These are phyloP conservation scores for Hippocampus guttulatus DNA, from an alignment of 2,113 vertebrate species.

Conservation along the genomic window DNA sequence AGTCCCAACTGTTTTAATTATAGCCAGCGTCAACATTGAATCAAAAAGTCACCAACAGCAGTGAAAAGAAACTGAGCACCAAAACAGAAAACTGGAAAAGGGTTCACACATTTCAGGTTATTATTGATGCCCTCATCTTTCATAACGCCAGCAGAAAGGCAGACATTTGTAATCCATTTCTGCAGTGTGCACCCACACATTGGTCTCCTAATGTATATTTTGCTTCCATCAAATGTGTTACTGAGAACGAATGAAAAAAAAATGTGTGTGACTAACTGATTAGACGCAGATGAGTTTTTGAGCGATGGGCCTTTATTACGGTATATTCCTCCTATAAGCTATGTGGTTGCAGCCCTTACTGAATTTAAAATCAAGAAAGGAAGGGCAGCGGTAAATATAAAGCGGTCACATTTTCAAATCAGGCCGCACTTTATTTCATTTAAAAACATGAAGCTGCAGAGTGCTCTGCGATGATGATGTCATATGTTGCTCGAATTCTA, in stretches of 20 bases:
- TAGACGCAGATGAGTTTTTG: background rate
- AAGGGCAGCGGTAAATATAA: constrained; percentile 2
- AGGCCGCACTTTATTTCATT: constrained; percentile 13
- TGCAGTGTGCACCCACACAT: background rate
- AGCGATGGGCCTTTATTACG: constrained; percentile 15
- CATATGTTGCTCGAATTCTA: constrained; percentile 6
- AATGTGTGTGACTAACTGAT: background rate
- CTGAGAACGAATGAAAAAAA: constrained; percentile 1
- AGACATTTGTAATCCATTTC: constrained; percentile 1
- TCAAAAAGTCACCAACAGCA: constrained; percentile 70
- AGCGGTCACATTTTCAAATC: constrained; percentile 12
- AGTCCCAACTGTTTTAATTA: constrained; percentile 46
- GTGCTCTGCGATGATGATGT: constrained; percentile 8
- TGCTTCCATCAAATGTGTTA: background rate
- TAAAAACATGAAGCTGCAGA: background rate
- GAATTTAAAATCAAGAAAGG: constrained; percentile 24
- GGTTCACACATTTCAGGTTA: constrained; percentile 38
- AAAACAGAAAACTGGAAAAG: constrained; percentile 60
- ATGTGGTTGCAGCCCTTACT: background rate
- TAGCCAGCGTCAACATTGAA: constrained; percentile 65
- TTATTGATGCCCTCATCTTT: constrained; percentile 3
- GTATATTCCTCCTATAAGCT: constrained; percentile 5
- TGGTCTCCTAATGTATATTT: constrained; percentile 16
- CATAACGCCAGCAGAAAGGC: constrained; percentile 7
- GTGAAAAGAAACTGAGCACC: constrained; percentile 63